These are phyloP conservation scores for Papilio glaucus DNA, from an alignment of 1,140 invertebrate genomes.

Conservation along the genomic window DNA sequence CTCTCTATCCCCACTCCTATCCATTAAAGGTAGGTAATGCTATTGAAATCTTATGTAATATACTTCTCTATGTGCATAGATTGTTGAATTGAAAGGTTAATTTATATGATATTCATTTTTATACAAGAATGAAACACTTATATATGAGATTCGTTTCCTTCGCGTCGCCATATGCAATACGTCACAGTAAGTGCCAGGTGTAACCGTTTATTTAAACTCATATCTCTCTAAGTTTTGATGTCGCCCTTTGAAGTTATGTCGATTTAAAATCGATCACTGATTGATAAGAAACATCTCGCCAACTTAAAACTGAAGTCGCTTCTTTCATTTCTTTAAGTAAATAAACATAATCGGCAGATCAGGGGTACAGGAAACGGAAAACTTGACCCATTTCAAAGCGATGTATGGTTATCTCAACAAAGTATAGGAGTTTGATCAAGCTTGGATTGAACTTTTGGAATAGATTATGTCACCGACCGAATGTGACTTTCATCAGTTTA, in stretches of 20 bases:
- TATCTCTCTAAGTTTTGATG: background rate
- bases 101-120: no score
- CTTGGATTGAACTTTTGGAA: no score
- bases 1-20: no score
- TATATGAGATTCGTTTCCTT: background rate
- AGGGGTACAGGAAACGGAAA: background rate
- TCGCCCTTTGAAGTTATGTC: constrained; percentile 16
- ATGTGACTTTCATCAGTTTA: no score
- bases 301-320: background rate
- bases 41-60: no score
- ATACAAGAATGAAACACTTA: no score
- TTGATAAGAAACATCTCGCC: background rate
- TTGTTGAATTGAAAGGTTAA: no score
- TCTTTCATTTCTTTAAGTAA: background rate
- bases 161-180: constrained; percentile 1
- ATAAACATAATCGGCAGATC: constrained; percentile 18
- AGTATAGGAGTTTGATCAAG: no score
- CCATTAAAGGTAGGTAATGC: no score
- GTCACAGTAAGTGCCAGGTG: background rate
- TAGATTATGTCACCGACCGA: no score
- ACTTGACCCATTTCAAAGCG: background rate
- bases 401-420: background rate
- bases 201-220: constrained; percentile 5
- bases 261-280: background rate
- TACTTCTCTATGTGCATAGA: no score